Base-by-base conservation (phyloP, 1,140 invertebrate genomes). In the Lordiphosa stackelbergi region DNA sequence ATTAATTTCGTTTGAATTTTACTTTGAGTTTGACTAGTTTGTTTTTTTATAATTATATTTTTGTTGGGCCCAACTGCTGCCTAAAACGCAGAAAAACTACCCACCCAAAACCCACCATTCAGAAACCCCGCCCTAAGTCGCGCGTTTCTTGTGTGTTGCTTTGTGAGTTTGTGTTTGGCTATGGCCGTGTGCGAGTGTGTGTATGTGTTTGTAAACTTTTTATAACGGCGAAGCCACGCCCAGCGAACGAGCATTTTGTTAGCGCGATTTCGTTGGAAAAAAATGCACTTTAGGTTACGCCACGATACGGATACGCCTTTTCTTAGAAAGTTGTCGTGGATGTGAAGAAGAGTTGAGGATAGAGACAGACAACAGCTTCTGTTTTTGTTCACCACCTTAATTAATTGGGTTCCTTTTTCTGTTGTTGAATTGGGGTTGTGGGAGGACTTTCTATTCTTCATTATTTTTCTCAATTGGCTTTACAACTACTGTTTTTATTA, bases 171-270 rank as follows among this genome's bases (percentile, higher is more conserved):
- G 34, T 52, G 12, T 24, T 5, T 31, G 34, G 38, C 13, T 36
- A n/a, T 41, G 46, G 11, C 9, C n/a, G 41, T 46, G 34, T 54
- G 40, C 16, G 16, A 1, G 16, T 16, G 16, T 16, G 16, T 16
- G 16, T 54, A 12, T 24, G 12, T 57, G 28, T 42, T 7, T 43
- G 57, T 43, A 24, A 46, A 48, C 43, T 66, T 62, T 63, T 68
- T 71, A 57, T 58, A 52, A 16, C 12, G 38, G 42, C 68, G 53
- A 51, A 53, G 58, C 64, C 68, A 66, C 64, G 64, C 68, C 68
- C 64, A 53, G 52, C 16, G 22, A 53, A 42, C 40, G 60, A 65
- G 40, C 13, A 45, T 36, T 31, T 47, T 46, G 51, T 49, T 60
- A 36, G 57, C 63, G 51, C 40, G 43, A 54, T 54, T 66, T 66